Percentiles rank a stretch among this genome's conserved stretches.
phyloP scores from a whole-genome alignment of 1,140 invertebrate genomes.

The Batillaria attramentaria region DNA sequence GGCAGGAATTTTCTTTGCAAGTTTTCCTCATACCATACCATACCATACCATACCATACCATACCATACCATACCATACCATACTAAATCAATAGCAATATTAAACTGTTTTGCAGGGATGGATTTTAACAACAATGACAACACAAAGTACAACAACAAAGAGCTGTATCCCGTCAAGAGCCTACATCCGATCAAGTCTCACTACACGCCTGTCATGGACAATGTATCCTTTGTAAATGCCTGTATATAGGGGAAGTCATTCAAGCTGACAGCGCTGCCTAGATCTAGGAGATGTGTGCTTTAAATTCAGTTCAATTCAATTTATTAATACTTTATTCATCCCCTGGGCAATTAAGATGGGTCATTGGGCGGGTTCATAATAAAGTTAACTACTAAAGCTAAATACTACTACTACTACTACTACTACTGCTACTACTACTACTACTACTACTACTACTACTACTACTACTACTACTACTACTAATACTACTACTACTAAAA shows the following conservation, averaged over 20 bases:
- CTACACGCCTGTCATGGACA: constrained; percentile 42
- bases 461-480: background rate
- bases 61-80: too few species aligned
- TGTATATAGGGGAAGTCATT: background rate
- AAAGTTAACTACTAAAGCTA: too few species aligned
- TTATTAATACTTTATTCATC: too few species aligned
- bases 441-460: background rate
- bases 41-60: too few species aligned
- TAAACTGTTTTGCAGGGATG: constrained; percentile 48
- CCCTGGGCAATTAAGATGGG: background rate
- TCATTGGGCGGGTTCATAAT: too few species aligned
- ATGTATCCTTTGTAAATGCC: constrained; percentile 42
- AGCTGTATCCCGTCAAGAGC: constrained; percentile 32
- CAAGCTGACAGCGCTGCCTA: background rate
- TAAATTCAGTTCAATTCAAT: background rate
- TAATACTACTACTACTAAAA: background rate
- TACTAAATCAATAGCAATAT: too few species aligned
- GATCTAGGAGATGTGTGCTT: too few species aligned
- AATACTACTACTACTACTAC: constrained; percentile 11
- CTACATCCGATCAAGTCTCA: constrained; percentile 28
- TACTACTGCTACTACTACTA: background rate
- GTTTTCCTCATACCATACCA: too few species aligned
- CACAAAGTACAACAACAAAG: constrained; percentile 38
- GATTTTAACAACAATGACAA: constrained; percentile 58
- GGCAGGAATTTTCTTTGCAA: too few species aligned